Evolutionary conservation across 2,113 vertebrate genomes (phyloP).

Genomic region (Malurus cyaneus): DNA sequence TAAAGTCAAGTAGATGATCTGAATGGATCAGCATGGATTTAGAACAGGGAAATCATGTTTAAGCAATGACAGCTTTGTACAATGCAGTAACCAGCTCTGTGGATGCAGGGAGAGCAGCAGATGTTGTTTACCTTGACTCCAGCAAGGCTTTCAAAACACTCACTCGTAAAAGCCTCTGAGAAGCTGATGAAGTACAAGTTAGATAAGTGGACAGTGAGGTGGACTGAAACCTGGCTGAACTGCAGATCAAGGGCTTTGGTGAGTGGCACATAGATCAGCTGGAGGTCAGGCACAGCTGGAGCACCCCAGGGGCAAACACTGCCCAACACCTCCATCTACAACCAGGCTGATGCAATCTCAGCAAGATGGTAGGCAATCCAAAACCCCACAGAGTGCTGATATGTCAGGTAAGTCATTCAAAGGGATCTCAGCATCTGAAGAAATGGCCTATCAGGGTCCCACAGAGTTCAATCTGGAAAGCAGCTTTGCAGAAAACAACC

Average conservation of each 20-base stretch:
- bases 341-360: neutral
- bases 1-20: neutral
- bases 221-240: neutral
- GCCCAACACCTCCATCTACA: neutral
- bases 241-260: neutral
- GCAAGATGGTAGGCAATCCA: neutral
- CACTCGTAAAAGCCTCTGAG: constrained; percentile 5
- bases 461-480: neutral
- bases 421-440: neutral
- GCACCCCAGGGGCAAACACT: neutral
- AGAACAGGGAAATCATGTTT: neutral
- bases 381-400: neutral
- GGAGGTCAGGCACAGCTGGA: neutral
- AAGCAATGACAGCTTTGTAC: neutral
- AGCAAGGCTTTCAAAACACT: constrained; percentile 27
- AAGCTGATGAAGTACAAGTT: neutral
- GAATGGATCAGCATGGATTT: neutral
- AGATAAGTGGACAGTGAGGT: neutral
- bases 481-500: neutral
- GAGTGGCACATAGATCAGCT: neutral
- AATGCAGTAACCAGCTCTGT: neutral
- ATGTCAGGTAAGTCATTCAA: neutral
- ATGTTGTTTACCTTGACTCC: constrained; percentile 45
- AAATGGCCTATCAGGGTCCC: neutral
- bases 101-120: neutral